Evolutionary conservation across 2,113 vertebrate species (phyloP).

Genomic region (Ammodytes dubius): DNA sequence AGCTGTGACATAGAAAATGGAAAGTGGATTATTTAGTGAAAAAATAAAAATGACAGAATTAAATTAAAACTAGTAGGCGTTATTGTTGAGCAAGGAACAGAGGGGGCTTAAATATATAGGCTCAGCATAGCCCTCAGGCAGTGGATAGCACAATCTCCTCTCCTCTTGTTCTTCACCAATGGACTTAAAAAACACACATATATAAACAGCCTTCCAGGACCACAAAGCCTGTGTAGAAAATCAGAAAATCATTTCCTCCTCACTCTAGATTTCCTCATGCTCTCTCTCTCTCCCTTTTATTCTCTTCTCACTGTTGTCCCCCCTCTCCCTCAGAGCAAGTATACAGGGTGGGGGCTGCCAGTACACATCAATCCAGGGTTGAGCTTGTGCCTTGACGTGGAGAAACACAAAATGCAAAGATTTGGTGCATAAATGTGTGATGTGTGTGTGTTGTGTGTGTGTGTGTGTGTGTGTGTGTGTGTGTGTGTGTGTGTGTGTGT

Average conservation of each 20-base stretch:
- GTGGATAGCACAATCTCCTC: conserved; percentile 77
- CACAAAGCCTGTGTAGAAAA: conserved; percentile 81
- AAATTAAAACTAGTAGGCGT: conserved; percentile 83
- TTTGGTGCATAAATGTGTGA: conserved; percentile 79
- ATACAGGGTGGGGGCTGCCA: conserved; percentile 72
- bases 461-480: too few relatives aligned
- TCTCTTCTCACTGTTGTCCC: conserved; percentile 56
- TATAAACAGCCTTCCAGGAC: conserved; percentile 73
- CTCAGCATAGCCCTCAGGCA: conserved; percentile 75
- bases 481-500: conserved; percentile 8
- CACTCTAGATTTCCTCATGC: conserved; percentile 59
- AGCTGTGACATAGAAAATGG: conserved; percentile 71
- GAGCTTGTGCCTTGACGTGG: conserved; percentile 74
- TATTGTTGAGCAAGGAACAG: conserved; percentile 81
- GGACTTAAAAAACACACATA: conserved; percentile 76
- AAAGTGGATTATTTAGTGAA: conserved; percentile 79
- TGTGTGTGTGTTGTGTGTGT: too few relatives aligned
- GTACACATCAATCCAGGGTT: conserved; percentile 76
- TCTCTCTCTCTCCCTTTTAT: conserved; percentile 39
- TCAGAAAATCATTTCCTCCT: conserved; percentile 78
- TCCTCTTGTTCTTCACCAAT: conserved; percentile 73
- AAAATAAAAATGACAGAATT: conserved; percentile 74
- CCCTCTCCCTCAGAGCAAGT: conserved; percentile 73
- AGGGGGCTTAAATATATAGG: conserved; percentile 80
- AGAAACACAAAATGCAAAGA: conserved; percentile 79